phyloP scores from a whole-genome alignment of 2,888 invertebrate species.

The Tinea pellionella region DNA sequence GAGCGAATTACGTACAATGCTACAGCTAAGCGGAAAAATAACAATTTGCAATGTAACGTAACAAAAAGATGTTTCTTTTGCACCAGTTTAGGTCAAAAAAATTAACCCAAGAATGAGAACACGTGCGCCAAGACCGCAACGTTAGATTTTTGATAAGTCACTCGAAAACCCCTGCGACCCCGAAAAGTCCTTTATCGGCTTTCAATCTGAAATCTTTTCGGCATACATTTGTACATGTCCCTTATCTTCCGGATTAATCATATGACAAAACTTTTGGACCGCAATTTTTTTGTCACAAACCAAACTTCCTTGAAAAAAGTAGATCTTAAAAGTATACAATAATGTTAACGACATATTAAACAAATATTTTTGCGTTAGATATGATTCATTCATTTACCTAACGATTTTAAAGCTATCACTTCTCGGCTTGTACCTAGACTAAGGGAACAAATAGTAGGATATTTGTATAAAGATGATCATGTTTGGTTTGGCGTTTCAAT shows the following conservation, averaged over 20 bases:
- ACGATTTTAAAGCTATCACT: too few relatives aligned
- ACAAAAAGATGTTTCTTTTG: not conserved
- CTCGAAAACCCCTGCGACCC: not conserved
- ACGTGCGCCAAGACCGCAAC: not conserved
- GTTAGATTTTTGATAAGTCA: slow-evolving; percentile 12
- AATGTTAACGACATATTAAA: too few relatives aligned
- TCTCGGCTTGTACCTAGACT: too few relatives aligned
- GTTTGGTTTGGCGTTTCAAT: too few relatives aligned
- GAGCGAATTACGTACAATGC: too few relatives aligned
- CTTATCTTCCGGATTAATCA: slow-evolving; percentile 12
- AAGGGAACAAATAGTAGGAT: too few relatives aligned
- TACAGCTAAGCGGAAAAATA: too few relatives aligned
- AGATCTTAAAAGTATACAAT: not conserved
- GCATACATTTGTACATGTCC: slow-evolving; percentile 10
- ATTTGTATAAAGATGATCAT: too few relatives aligned
- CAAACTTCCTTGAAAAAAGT: slow-evolving; percentile 7
- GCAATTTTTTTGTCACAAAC: slow-evolving; percentile 10
- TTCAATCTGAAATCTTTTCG: slow-evolving; percentile 10
- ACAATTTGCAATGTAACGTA: not conserved
- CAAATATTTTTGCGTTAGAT: too few relatives aligned
- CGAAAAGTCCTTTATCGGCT: slow-evolving; percentile 12
- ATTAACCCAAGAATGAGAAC: slow-evolving; percentile 2
- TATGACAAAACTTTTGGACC: slow-evolving; percentile 4
- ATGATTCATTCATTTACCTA: too few relatives aligned
- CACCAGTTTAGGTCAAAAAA: not conserved